These are phyloP conservation scores for Trachemys scripta DNA, from an alignment of 2,113 vertebrate species.

Conservation along the genomic window DNA sequence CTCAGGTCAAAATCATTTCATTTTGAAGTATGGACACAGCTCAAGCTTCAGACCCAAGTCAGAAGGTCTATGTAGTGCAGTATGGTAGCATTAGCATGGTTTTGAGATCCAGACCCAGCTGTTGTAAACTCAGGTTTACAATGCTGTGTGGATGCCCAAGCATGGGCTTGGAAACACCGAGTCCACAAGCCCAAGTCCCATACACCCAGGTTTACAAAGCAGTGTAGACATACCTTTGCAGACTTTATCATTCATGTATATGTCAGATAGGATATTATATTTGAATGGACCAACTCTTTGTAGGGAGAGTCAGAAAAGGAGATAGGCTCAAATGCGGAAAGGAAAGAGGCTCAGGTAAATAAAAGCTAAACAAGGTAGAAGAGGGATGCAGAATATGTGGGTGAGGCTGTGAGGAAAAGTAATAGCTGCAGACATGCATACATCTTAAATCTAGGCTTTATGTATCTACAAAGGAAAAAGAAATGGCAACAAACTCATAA, in stretches of 20 bases:
- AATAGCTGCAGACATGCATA: background rate
- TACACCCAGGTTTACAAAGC: background rate
- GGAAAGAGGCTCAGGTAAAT: background rate
- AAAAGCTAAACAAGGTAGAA: background rate
- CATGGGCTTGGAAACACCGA: background rate
- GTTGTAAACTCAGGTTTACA: background rate
- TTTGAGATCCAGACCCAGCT: background rate
- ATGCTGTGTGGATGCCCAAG: background rate
- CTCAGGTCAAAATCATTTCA: too few species aligned
- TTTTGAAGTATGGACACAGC: too few species aligned
- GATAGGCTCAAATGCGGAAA: background rate
- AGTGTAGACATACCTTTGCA: background rate
- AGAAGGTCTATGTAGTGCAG: too few species aligned
- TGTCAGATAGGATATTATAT: background rate
- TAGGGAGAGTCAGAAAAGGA: background rate
- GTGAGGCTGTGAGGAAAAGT: background rate
- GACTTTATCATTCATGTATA: background rate
- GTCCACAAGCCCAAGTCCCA: background rate
- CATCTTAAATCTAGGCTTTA: background rate
- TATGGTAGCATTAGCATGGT: too few species aligned
- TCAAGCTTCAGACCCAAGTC: too few species aligned
- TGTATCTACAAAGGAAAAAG: background rate
- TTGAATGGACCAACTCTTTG: background rate
- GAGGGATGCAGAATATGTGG: fast-evolving
- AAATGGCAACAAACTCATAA: background rate